Evolutionary conservation across 2,113 vertebrate genomes (phyloP).

Genomic region (Myotis davidii): DNA sequence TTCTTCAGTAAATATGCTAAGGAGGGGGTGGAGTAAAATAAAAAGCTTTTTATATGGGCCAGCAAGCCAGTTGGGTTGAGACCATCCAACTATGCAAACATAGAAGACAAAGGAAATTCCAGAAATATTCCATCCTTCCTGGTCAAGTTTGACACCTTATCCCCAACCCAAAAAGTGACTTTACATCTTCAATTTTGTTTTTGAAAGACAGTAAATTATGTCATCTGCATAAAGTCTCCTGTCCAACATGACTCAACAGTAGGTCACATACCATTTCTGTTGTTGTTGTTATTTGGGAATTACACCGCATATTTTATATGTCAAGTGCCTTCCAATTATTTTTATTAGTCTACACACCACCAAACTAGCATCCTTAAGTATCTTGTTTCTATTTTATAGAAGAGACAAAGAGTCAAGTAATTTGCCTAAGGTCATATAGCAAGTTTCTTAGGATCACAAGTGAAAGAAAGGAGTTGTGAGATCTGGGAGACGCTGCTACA

Average conservation of each 20-base stretch:
- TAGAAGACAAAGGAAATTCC: neutral
- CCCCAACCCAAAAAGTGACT: neutral
- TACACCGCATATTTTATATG: neutral
- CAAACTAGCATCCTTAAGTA: conserved; percentile 39
- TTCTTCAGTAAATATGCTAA: conserved; percentile 43
- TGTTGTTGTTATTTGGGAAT: conserved; percentile 49
- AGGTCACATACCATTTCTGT: conserved; percentile 42
- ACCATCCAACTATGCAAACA: conserved; percentile 1
- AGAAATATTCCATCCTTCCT: neutral
- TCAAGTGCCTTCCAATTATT: conserved; percentile 52
- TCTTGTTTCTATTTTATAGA: conserved; percentile 56
- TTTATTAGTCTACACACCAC: conserved; percentile 58
- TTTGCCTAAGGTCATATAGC: conserved; percentile 15
- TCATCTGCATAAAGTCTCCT: conserved; percentile 43
- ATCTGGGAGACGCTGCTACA: neutral
- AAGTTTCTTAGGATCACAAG: conserved; percentile 47
- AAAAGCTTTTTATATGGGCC: conserved; percentile 34
- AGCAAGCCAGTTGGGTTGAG: neutral
- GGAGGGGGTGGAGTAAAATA: conserved; percentile 7
- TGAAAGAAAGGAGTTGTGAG: neutral
- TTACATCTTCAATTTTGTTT: neutral
- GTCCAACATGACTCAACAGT: conserved; percentile 59
- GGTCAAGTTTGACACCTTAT: conserved; percentile 11
- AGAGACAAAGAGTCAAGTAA: conserved; percentile 45
- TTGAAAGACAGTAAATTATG: conserved; percentile 30